Evolutionary conservation across 2,113 vertebrate genomes (phyloP).

Genomic region (Megalops atlanticus): DNA sequence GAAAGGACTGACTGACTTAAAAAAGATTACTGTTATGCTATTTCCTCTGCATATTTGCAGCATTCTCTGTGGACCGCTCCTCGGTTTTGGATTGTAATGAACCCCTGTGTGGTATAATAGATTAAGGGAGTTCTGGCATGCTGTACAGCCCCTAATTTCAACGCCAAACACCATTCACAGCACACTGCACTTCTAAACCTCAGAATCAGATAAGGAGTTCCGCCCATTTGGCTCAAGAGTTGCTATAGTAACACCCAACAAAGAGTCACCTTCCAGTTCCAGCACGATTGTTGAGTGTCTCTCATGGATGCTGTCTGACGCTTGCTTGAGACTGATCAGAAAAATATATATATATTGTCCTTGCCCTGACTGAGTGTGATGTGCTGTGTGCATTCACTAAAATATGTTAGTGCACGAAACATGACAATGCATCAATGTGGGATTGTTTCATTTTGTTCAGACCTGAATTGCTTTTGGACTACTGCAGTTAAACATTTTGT

Average conservation of each 20-base stretch:
- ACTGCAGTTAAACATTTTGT: slow-evolving; percentile 17
- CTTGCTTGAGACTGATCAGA: slow-evolving; percentile 1
- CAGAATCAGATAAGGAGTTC: slow-evolving; percentile 1
- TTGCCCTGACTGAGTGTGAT: neutral
- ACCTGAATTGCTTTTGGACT: neutral
- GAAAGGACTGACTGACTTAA: neutral
- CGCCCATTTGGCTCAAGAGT: neutral
- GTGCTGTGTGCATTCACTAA: slow-evolving; percentile 9
- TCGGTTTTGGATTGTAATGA: neutral
- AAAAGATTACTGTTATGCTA: neutral
- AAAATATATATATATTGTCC: neutral
- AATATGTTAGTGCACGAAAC: slow-evolving; percentile 15
- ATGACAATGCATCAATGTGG: neutral
- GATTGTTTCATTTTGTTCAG: neutral
- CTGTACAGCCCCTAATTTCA: neutral
- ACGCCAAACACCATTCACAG: neutral
- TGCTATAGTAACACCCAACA: slow-evolving; percentile 20
- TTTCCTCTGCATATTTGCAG: neutral
- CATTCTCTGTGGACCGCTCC: neutral
- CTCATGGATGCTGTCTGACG: neutral
- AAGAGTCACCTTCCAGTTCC: neutral
- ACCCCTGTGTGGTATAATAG: neutral
- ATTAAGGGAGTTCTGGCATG: neutral
- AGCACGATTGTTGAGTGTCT: neutral
- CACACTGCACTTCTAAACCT: neutral